phyloP scores from a whole-genome alignment of 35 echinoderm and acorn worm genomes.

The Apostichopus californicus region DNA sequence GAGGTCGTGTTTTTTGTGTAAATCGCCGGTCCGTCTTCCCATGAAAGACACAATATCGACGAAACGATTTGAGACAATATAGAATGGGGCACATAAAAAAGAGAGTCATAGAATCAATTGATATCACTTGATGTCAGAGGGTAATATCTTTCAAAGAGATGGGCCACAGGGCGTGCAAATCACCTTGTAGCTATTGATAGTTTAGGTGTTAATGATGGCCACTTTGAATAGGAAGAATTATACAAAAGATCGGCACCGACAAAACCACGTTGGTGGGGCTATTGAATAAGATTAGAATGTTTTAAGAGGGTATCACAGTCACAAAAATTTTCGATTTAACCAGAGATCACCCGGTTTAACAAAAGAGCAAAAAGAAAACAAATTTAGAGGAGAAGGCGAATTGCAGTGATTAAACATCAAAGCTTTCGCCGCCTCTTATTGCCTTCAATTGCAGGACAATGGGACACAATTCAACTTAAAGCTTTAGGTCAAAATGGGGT shows the following conservation, averaged over 20 bases:
- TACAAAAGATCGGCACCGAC: conserved; percentile 17
- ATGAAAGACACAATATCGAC: neutral
- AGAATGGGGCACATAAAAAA: neutral
- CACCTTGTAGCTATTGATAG: conserved; percentile 4
- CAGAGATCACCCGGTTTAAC: neutral
- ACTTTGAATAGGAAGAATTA: neutral
- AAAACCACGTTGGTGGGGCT: conserved; percentile 34
- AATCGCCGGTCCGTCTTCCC: too few relatives aligned
- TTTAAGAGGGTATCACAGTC: conserved; percentile 19
- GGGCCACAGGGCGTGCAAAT: conserved; percentile 27
- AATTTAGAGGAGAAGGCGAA: conserved; percentile 13
- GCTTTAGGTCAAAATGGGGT: neutral
- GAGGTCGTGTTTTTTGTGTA: too few relatives aligned
- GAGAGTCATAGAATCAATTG: conserved; percentile 9
- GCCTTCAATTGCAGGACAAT: conserved; percentile 20
- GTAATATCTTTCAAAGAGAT: neutral
- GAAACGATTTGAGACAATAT: conserved; percentile 33
- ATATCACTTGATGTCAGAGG: neutral
- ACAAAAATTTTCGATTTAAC: conserved; percentile 21
- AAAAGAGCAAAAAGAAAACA: conserved; percentile 39
- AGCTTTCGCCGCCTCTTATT: neutral
- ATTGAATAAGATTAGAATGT: conserved; percentile 43
- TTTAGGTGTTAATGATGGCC: conserved; percentile 41
- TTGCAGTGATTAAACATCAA: conserved; percentile 39
- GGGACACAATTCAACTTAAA: neutral